Base-by-base conservation (phyloP, 2,797 vertebrate species). In the Microcaecilia unicolor region DNA sequence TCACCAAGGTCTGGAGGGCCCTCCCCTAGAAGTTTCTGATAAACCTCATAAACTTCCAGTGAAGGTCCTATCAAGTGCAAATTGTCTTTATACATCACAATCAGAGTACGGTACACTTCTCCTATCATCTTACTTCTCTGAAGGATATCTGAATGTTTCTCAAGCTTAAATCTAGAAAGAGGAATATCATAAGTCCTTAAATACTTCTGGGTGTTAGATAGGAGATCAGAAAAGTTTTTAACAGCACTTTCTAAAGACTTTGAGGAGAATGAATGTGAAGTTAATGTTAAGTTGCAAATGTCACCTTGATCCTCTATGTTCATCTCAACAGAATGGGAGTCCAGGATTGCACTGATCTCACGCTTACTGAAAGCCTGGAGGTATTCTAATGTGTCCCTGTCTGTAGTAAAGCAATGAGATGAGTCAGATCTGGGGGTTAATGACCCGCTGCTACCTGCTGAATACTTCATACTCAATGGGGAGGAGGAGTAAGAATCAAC, bases 31-130 rank as follows among this genome's bases (percentile, higher is more conserved):
- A 81, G 32, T 40, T 8, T 51, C 49, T 69, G 68, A 55, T 53
- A 67, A n/a, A 78, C n/a, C 11, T 38, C 7, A 38, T 60, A 68
- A 47, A 72, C 73, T 20, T 48, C 30, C 0, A 2, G 7, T 2
- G 68, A 66, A 0, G 55, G 37, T 3, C 82, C 80, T 2, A 83
- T 32, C 8, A 86, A 50, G 38, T 41, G 55, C 6, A 86, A 8
- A 6, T 15, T n/a, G 27, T 49, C 29, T 0, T 1, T 2, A 4
- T 5, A 15, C 5, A 2, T 3, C 3, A 4, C 15, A 16, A 80
- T 52, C 1, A 65, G 15, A 25, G 83, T 73, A 0, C 6, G 37
- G 2, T 6, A 7, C 8, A 42, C 1, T 12, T 22, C 7, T 3
- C 11, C 3, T 14, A 21, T 10, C 8, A 3, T 14, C 7, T 1